Evolutionary conservation across 92 coral and sea anemone species (phyloP).

Genomic region (Actinernus sp.): DNA sequence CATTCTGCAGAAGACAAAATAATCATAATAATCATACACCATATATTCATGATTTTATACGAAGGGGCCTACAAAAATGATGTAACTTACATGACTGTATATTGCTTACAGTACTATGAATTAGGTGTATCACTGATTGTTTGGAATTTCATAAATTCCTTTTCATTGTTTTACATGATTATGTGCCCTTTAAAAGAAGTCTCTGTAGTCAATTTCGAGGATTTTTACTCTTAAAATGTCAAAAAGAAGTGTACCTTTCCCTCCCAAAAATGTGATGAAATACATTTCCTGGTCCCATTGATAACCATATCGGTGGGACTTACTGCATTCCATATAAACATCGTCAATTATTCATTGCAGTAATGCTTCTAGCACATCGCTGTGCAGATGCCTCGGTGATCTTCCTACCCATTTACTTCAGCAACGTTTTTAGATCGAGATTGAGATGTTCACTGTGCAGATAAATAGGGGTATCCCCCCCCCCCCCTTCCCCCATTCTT

Average conservation of each 20-base stretch:
- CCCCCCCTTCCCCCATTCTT: slow-evolving; percentile 43
- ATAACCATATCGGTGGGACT: slow-evolving; percentile 36
- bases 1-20: too few species aligned
- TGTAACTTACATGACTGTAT: too few species aligned
- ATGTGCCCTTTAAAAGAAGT: slow-evolving; percentile 45
- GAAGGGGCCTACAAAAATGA: too few species aligned
- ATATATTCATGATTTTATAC: too few species aligned
- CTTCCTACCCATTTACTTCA: slow-evolving; percentile 60
- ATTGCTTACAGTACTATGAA: too few species aligned
- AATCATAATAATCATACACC: too few species aligned
- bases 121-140: slow-evolving; percentile 3
- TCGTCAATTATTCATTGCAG: slow-evolving; percentile 52
- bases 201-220: slow-evolving; percentile 59
- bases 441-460: slow-evolving; percentile 62
- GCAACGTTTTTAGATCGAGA: slow-evolving; percentile 46
- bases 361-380: slow-evolving; percentile 65
- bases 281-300: slow-evolving; percentile 63
- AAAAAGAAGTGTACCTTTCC: slow-evolving; percentile 42
- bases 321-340: slow-evolving; percentile 47
- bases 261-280: slow-evolving; percentile 47
- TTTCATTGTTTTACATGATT: slow-evolving; percentile 51
- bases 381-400: slow-evolving; percentile 70
- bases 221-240: slow-evolving; percentile 40
- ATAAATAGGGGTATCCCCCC: slow-evolving; percentile 47
- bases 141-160: slow-evolving; percentile 55